phyloP scores from a whole-genome alignment of 1,140 invertebrate species.

The Melipona quadrifasciata region DNA sequence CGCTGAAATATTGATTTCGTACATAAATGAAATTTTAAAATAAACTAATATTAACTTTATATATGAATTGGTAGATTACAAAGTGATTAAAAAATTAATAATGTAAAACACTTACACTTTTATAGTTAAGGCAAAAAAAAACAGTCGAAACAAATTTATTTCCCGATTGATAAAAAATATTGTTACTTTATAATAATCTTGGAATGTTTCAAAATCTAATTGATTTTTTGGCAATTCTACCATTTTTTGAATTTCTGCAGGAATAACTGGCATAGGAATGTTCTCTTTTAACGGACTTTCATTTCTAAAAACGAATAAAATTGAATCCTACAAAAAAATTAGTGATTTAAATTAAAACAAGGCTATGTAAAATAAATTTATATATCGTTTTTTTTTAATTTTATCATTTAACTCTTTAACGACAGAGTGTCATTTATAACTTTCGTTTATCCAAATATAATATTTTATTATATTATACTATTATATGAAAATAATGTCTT shows the following conservation, averaged over 20 bases:
- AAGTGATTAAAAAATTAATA: background rate
- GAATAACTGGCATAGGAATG: conserved; percentile 57
- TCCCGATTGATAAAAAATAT: conserved; percentile 74
- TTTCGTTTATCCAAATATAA: too few species aligned
- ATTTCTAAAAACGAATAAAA: conserved; percentile 68
- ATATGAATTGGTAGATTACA: background rate
- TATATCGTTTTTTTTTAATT: background rate
- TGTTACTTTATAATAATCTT: conserved; percentile 65
- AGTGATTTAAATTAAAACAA: background rate
- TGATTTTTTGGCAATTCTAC: conserved; percentile 59
- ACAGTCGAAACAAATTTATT: conserved; percentile 67
- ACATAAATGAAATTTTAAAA: conserved; percentile 4
- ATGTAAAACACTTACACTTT: conserved; percentile 70
- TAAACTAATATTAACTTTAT: background rate
- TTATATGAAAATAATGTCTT: too few species aligned
- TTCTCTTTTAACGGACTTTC: conserved; percentile 31
- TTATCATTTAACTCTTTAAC: conserved; percentile 10
- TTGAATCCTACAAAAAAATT: conserved; percentile 52
- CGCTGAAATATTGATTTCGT: conserved; percentile 58
- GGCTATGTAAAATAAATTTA: background rate
- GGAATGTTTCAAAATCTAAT: conserved; percentile 61
- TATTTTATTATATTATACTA: too few species aligned
- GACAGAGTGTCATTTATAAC: background rate
- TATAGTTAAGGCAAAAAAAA: conserved; percentile 69
- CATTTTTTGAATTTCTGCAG: conserved; percentile 74